Evolutionary conservation across 2,888 invertebrate species (phyloP), one percentile per base, ranked within the genome.

Genomic region (Trissoscelio sp.): DNA sequence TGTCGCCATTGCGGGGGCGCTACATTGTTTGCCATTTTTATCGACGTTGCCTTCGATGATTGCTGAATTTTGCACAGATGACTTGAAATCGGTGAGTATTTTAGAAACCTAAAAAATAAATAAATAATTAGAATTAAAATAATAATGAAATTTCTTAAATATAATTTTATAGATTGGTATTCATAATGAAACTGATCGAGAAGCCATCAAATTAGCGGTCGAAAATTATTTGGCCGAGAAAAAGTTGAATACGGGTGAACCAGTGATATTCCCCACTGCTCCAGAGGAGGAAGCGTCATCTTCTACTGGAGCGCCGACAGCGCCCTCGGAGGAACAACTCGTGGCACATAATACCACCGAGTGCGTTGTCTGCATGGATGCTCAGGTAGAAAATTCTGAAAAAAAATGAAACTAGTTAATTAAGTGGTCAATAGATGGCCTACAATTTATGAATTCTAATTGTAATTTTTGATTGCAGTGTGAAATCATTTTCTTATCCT

Each of bases 291-390:
- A 88, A 82, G 87, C 90, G 75, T 88, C 87, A 44, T 86, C 90
- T 42, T 90, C 88, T 82, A 84, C 92, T 6, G 86, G 87, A 34
- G 85, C 85, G 31, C 89, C 90, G 39, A 81, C 83, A 73, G 84
- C 84, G 55, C 60, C 70, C 6, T 14, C 53, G n/a, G 70, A 79
- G n/a, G 70, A 77, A n/a, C n/a, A n/a, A 51, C 31, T 64, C 24
- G 31, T 75, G 77, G 84, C 87, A 48, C 82, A 85, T 72, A 86
- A 90, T 39, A 89, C 89, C 48, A 92, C 94, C 6, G 97, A 97
- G 92, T 97, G 97, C 92, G 96, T 96, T 37, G 93, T 97, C 85
- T 97, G 97, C 90, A 94, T 97, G 94, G 96, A 97, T 91, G 92
- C 92, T 84, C 91, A 92, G 92, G 95, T 95, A 92, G n/a, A n/a